Percentiles rank a stretch among this genome's conserved stretches.
These are phyloP conservation scores for Cinara cedri DNA, from an alignment of 2,888 invertebrate genomes.

Conservation along the genomic window DNA sequence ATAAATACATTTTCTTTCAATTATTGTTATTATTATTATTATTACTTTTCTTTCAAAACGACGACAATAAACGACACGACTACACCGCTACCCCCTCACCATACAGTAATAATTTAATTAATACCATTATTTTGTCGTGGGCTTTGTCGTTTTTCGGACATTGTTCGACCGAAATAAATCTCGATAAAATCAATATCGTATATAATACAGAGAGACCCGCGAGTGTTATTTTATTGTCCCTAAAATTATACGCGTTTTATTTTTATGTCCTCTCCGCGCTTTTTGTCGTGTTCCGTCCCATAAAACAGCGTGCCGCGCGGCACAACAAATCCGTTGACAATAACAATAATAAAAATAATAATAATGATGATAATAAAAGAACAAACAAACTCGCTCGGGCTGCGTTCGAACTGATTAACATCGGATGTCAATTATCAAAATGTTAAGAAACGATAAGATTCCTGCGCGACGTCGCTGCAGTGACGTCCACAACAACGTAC, in stretches of 20 bases:
- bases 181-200: slow-evolving; percentile 23
- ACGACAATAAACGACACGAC: neutral
- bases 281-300: neutral
- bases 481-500: no score
- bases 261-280: slow-evolving; percentile 18
- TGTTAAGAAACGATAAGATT: no score
- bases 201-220: no score
- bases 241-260: neutral
- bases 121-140: slow-evolving; percentile 40
- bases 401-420: neutral
- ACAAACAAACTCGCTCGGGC: no score
- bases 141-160: neutral
- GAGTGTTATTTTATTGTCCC: slow-evolving; percentile 18
- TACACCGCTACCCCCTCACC: neutral
- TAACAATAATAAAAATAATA: neutral
- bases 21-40: no score
- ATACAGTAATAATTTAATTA: slow-evolving; percentile 27
- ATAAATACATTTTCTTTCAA: no score
- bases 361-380: no score
- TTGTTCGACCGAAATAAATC: slow-evolving; percentile 29
- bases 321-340: neutral
- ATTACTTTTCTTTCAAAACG: neutral
- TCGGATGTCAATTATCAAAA: no score
- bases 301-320: neutral
- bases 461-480: no score